phyloP scores from a whole-genome alignment of 2,797 vertebrate species.

The Urosaurus nigricauda region DNA sequence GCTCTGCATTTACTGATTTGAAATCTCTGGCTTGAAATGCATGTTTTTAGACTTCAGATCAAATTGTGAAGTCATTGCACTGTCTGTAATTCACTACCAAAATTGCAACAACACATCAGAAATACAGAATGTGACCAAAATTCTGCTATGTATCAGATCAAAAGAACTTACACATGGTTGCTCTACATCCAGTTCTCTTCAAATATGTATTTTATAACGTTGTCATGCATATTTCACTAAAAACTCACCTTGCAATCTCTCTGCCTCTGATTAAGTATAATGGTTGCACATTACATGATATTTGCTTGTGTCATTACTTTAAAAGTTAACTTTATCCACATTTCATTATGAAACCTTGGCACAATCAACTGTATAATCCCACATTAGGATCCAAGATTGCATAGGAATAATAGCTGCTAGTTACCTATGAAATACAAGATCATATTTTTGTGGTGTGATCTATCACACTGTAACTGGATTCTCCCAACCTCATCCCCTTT shows the following conservation, averaged over 20 bases:
- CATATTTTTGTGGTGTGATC: background rate
- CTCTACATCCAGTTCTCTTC: fast-evolving
- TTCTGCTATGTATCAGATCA: background rate
- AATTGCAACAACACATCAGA: background rate
- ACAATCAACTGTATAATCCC: fast-evolving
- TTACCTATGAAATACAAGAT: background rate
- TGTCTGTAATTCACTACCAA: background rate
- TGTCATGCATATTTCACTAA: background rate
- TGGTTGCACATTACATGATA: background rate
- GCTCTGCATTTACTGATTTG: fast-evolving
- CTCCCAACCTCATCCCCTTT: background rate
- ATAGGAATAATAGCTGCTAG: background rate
- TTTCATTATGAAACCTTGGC: background rate
- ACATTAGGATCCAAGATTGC: fast-evolving
- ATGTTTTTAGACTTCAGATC: background rate
- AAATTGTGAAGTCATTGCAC: background rate
- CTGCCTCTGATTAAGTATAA: background rate
- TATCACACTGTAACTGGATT: background rate
- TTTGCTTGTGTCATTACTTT: background rate
- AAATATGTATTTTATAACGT: background rate
- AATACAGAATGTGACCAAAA: background rate
- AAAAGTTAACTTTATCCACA: background rate
- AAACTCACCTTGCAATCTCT: background rate
- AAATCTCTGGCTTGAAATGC: slow-evolving; percentile 17
- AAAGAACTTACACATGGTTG: background rate